phyloP scores from a whole-genome alignment of 2,797 vertebrate species.

The Arctocebus calabarensis region DNA sequence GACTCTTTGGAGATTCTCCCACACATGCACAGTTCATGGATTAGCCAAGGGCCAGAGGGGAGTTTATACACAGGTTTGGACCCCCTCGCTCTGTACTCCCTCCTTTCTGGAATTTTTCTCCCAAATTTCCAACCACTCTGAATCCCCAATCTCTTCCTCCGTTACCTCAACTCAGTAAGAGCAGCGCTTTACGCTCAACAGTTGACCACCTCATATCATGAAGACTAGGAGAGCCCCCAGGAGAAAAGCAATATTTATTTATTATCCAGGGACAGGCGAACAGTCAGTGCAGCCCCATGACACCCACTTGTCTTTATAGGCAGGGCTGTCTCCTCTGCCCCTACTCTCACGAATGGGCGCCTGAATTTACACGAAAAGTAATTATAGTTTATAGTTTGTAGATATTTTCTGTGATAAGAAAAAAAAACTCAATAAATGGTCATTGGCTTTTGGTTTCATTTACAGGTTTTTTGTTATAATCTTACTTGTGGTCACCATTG shows the following conservation, averaged over 20 bases:
- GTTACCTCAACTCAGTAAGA: neutral
- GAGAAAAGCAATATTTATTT: neutral
- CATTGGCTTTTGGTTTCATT: constrained; percentile 4
- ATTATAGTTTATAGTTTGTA: neutral
- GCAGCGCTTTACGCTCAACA: neutral
- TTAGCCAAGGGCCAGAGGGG: neutral
- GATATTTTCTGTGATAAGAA: neutral
- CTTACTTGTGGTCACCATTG: constrained; percentile 93
- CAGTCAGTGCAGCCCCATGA: neutral
- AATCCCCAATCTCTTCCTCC: neutral
- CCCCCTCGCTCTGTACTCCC: neutral
- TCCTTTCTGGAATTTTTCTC: neutral
- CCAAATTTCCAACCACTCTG: neutral
- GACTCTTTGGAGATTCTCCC: neutral
- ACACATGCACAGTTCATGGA: neutral
- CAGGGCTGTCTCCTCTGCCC: neutral
- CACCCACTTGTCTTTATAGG: neutral
- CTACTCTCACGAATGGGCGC: neutral
- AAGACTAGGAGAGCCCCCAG: neutral
- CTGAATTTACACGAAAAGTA: neutral
- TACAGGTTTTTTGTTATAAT: constrained; percentile 93
- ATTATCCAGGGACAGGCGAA: neutral
- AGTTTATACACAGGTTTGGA: neutral
- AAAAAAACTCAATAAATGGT: constrained; percentile 3
- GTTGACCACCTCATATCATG: neutral